Base-by-base conservation (phyloP, 2,888 invertebrate species). In the Cosmopolites sordidus region DNA sequence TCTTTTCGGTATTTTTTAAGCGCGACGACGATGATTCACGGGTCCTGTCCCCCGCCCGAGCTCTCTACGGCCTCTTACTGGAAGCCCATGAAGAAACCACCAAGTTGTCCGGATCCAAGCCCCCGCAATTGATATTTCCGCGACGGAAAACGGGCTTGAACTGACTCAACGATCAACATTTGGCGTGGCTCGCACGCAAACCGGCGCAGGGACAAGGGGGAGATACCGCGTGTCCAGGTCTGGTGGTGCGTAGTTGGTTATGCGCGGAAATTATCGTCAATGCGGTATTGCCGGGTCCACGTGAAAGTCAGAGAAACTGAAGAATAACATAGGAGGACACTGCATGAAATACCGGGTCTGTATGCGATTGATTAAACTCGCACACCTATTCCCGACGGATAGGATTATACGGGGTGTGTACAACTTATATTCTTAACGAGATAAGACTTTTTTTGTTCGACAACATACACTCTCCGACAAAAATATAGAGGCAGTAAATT, bases 201-300 rank as follows among this genome's bases (percentile, higher is more conserved):
- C 27, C 37, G 30, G 40, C 15, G 57, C 52, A 60, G 56, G 62
- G 58, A 55, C 58, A 58, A 62, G 53, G 58, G 58, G 53, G 42
- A 33, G 42, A 45, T 51, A 64, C 68, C 68, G 68, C 68, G 68
- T 67, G 68, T 67, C 66, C 62, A 61, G 62, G 61, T 63, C 62
- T 64, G 66, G 67, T 67, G 66, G 67, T 68, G 68, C 68, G 68
- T 61, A 58, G 56, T 64, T 27, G 44, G 30, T 46, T 27, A 9
- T 67, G 68, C 67, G 67, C 66, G 48, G 33, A 16, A 49, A 37
- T 39, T 41, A 27, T 43, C 49, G 27, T 37, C 40, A 43, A 41
- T 3, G 54, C 61, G 40, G n/a, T 33, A 62, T 64, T 65, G 65
- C 60, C 65, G 43, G 1, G 4, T 46, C 37, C n/a, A 14, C 43